Conservation (phyloP, 2,888 invertebrate species). For the Eledona agricola region DNA sequence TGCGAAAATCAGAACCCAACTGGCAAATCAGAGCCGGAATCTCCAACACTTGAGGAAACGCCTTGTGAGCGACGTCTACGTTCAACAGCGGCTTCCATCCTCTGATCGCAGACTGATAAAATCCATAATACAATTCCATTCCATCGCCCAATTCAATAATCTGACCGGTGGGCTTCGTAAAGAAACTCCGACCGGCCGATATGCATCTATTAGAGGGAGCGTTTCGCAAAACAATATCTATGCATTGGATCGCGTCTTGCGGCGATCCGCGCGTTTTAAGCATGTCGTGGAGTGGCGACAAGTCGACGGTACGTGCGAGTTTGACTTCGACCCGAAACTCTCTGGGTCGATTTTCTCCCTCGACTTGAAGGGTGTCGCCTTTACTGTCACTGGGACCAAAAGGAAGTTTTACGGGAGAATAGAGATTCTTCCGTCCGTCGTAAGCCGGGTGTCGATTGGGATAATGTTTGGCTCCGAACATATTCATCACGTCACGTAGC, state of each 20-base stretch:
- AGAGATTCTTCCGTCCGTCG: conserved; percentile 78
- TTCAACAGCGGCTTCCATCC: conserved; percentile 90
- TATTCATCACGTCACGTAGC: conserved; percentile 62
- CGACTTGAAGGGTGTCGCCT: conserved; percentile 52
- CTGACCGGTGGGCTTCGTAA: conserved; percentile 41
- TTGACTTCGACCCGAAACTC: conserved; percentile 64
- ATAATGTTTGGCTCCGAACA: conserved; percentile 56
- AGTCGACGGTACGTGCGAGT: conserved; percentile 66
- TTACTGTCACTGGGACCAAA: conserved; percentile 52
- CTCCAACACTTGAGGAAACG: conserved; percentile 70
- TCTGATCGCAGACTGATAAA: conserved; percentile 91
- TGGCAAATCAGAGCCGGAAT: conserved; percentile 63
- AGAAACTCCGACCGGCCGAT: conserved; percentile 50
- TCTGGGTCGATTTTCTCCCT: conserved; percentile 40
- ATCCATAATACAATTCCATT: conserved; percentile 90
- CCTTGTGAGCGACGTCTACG: conserved; percentile 88
- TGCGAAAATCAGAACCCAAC: conserved; percentile 24
- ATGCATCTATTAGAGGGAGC: conserved; percentile 63
- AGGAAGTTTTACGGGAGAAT: conserved; percentile 63
- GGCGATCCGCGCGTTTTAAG: conserved; percentile 57
- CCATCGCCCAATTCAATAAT: conserved; percentile 77
- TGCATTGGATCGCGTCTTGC: conserved; percentile 75
- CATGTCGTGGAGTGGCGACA: conserved; percentile 46
- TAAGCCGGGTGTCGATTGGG: conserved; percentile 69
- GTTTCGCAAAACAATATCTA: conserved; percentile 83